Conservation (phyloP, 2,113 vertebrate species). For the Melierax canorus region DNA sequence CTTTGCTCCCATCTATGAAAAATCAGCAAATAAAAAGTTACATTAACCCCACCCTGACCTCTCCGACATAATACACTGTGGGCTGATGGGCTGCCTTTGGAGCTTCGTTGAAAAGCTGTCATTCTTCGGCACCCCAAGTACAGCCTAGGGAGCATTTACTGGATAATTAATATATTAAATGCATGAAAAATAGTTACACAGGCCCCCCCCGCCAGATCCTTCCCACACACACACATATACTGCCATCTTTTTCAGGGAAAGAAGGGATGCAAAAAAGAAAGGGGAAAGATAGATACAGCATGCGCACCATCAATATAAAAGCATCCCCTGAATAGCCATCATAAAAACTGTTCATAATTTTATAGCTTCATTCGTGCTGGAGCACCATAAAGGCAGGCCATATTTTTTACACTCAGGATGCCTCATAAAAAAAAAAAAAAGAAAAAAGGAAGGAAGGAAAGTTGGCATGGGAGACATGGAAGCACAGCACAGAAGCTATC, state of each 20-base stretch:
- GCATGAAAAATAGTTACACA: conserved; percentile 99
- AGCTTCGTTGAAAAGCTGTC: conserved; percentile 94
- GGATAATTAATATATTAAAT: conserved; percentile 99
- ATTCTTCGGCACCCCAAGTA: conserved; percentile 93
- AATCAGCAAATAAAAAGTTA: conserved; percentile 99
- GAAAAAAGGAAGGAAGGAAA: conserved; percentile 50
- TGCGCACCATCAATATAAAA: conserved; percentile 99
- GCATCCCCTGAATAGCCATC: conserved; percentile 98
- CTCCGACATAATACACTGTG: conserved; percentile 95
- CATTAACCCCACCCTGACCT: conserved; percentile 99
- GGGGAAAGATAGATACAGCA: conserved; percentile 91
- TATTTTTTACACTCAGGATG: conserved; percentile 93
- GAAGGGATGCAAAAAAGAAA: conserved; percentile 40
- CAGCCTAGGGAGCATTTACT: conserved; percentile 99
- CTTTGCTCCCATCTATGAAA: conserved; percentile 92
- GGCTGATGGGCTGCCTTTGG: conserved; percentile 91
- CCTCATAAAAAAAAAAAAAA: conserved; percentile 75
- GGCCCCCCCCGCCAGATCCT: conserved; percentile 67
- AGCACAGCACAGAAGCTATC: background rate
- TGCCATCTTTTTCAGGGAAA: conserved; percentile 77
- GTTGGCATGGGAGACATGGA: conserved; percentile 43
- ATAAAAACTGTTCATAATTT: conserved; percentile 99
- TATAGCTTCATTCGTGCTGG: conserved; percentile 99
- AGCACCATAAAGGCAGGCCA: conserved; percentile 96
- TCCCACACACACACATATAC: background rate